phyloP scores from a whole-genome alignment of 2,797 vertebrate genomes.

The Esox lucius region DNA sequence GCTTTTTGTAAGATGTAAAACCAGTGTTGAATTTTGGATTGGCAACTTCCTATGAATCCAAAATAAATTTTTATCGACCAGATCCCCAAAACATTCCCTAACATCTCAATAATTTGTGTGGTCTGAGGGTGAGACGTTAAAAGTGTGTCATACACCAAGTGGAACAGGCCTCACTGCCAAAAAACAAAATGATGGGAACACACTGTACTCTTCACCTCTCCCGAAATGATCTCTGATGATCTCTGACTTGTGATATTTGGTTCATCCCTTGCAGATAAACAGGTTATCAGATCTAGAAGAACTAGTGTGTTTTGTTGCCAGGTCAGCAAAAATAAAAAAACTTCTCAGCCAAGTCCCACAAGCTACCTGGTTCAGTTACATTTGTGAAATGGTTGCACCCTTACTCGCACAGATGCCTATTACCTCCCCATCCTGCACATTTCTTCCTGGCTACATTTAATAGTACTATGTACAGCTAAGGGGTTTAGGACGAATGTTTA shows the following conservation, averaged over 20 bases:
- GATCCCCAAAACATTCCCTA: neutral
- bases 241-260: too few relatives aligned
- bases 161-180: too few relatives aligned
- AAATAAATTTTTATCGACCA: neutral
- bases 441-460: neutral
- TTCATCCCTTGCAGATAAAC: too few relatives aligned
- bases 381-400: neutral
- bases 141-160: too few relatives aligned
- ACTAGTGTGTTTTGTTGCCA: conserved; percentile 44
- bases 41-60: neutral
- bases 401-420: neutral
- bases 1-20: neutral
- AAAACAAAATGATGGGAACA: too few relatives aligned
- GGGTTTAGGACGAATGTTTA: conserved; percentile 43
- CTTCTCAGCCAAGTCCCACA: neutral
- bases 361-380: neutral
- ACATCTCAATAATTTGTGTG: too few relatives aligned
- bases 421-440: neutral
- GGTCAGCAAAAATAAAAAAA: neutral
- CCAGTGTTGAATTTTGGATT: neutral
- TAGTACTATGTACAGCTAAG: neutral
- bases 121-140: too few relatives aligned
- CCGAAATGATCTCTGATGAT: too few relatives aligned
- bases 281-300: neutral
- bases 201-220: too few relatives aligned